A percentile compares a stretch with the other conserved stretches of the same genome.
Evolutionary conservation across 2,113 vertebrate genomes (phyloP).

Genomic region (Hypocryptadius cinnamomeus): DNA sequence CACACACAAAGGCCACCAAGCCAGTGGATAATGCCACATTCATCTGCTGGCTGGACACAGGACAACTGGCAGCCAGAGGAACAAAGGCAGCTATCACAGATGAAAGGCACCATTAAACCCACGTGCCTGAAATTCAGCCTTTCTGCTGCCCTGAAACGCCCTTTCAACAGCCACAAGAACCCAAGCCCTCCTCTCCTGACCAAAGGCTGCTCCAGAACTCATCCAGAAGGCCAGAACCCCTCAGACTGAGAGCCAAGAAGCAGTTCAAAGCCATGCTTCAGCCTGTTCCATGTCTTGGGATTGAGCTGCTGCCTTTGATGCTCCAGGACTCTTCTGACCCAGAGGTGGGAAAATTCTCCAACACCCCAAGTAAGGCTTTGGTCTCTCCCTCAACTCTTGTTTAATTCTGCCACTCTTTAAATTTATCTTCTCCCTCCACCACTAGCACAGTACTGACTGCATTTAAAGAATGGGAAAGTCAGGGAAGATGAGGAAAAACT

Average conservation of each 20-base stretch:
- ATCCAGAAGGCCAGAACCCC: neutral
- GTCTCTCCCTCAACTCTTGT: neutral
- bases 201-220: constrained; percentile 3
- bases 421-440: neutral
- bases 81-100: constrained; percentile 27
- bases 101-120: constrained; percentile 25
- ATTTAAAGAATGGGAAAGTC: neutral
- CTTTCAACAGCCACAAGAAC: neutral
- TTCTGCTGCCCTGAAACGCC: neutral
- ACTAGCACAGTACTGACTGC: neutral
- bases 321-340: neutral
- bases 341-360: constrained; percentile 1
- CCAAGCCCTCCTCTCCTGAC: neutral
- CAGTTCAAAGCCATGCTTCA: neutral
- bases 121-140: neutral
- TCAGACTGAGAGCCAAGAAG: neutral
- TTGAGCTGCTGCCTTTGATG: neutral
- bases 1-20: constrained; percentile 11
- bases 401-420: neutral
- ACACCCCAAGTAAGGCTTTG: neutral
- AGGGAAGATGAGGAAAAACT: neutral
- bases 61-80: constrained; percentile 1
- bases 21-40: constrained; percentile 21
- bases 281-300: neutral
- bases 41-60: neutral